A percentile compares a stretch with the other conserved stretches of the same genome.
Conservation (phyloP, 1,140 invertebrate species). For the Chymomyza costata region DNA sequence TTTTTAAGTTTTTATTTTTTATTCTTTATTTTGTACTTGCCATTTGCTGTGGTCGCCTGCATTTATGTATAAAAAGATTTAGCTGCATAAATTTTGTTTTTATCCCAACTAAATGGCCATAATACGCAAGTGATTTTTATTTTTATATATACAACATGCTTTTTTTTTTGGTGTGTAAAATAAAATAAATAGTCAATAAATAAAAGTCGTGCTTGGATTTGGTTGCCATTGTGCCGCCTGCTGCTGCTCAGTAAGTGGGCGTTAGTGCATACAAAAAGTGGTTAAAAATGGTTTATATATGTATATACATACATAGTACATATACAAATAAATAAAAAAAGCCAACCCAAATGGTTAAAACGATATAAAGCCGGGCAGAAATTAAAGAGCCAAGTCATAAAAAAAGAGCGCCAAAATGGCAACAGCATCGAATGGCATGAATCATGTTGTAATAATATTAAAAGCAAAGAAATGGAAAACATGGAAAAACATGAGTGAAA, state of each 20-base stretch:
- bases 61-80: slow-evolving; percentile 32
- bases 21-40: slow-evolving; percentile 11
- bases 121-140: slow-evolving; percentile 49
- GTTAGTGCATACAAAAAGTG: slow-evolving; percentile 27
- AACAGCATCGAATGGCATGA: too few relatives aligned
- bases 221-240: too few relatives aligned
- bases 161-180: slow-evolving; percentile 34
- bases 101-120: slow-evolving; percentile 67
- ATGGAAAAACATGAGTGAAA: neutral
- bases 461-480: slow-evolving; percentile 8
- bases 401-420: slow-evolving; percentile 23
- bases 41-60: slow-evolving; percentile 6
- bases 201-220: slow-evolving; percentile 34
- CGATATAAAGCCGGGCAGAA: neutral
- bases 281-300: too few relatives aligned
- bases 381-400: slow-evolving; percentile 30
- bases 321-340: too few relatives aligned
- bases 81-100: slow-evolving; percentile 61
- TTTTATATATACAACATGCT: too few relatives aligned
- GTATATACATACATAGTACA: too few relatives aligned
- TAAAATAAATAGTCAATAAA: slow-evolving; percentile 64
- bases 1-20: slow-evolving; percentile 22
- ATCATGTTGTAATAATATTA: slow-evolving; percentile 19
- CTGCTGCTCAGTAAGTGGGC: slow-evolving; percentile 14
- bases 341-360: neutral